Base-by-base conservation (phyloP, 35 echinoderm and acorn worm genomes). In the Eucidaris tribuloides region DNA sequence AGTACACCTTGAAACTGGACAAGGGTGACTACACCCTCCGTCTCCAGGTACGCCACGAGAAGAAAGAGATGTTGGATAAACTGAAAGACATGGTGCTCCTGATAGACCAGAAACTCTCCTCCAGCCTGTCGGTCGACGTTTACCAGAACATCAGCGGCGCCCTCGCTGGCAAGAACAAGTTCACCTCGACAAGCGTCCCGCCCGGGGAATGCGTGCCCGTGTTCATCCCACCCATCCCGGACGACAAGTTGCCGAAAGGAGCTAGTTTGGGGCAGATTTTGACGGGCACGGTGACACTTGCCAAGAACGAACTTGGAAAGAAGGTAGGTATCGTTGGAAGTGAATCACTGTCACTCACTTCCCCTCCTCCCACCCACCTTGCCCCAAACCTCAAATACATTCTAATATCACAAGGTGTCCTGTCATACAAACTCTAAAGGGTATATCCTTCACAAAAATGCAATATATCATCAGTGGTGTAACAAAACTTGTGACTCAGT, bases 1-100 rank as follows among this genome's bases (percentile, higher is more conserved):
- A 93, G 95, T 98, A 98, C 83, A 98, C 95, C 4, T 52, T 98
- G 54, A 98, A 98, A 65, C 58, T 98, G 18, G 90, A 98, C 60
- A 98, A 98, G 78, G 95, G 95, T 13, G 95, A 98, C 90, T 98
- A 98, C 90, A 98, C 95, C 19, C 60, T 98, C 1, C 82, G 86
- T 25, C 86, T 98, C 7, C 95, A 98, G 48, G 90, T 93, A 22
- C 82, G 94, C 15, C 95, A 98, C 37, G 90, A 98, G 18, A 85
- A 85, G 76, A 92, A 90, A 45, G 90, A 98, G 27, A 91, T 98
- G 71, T 48, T 98, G 42, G 95, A 98, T 20, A 92, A 92, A 49
- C 83, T 93, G 0, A 92, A 90, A 37, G 90, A 93, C 44, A 90
- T 98, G 95, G 90, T 98, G 1, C 88, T 93, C 28, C 78, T 93